A percentile compares a stretch with the other conserved stretches of the same genome.
Evolutionary conservation across 2,797 vertebrate species (phyloP).

Genomic region (Morus bassanus): DNA sequence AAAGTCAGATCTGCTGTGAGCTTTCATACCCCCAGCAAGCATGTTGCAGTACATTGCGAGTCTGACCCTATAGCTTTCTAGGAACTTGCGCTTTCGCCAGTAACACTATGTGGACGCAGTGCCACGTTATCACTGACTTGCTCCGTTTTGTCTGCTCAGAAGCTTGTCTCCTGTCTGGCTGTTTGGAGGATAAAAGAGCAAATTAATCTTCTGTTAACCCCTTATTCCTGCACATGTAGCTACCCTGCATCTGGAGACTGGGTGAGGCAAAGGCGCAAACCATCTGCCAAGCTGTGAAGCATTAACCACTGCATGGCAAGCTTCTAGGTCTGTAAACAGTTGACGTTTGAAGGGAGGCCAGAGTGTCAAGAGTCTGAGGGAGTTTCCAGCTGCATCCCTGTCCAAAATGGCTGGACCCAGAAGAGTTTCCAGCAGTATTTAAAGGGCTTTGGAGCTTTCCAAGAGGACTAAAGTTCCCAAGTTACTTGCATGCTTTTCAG

Average conservation of each 20-base stretch:
- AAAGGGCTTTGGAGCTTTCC: not conserved
- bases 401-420: not conserved
- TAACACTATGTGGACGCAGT: accelerated
- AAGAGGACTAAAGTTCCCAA: not conserved
- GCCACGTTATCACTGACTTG: accelerated
- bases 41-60: not conserved
- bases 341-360: not conserved
- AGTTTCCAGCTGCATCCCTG: not conserved
- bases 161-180: not conserved
- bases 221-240: not conserved
- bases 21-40: not conserved
- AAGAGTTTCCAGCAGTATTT: not conserved
- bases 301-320: not conserved
- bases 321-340: not conserved
- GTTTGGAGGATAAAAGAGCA: not conserved
- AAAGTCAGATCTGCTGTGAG: not conserved
- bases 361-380: not conserved
- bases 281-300: not conserved
- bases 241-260: not conserved
- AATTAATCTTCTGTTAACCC: not conserved
- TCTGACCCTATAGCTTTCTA: not conserved
- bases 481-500: not conserved
- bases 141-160: not conserved
- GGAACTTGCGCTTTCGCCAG: not conserved
- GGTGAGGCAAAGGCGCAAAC: not conserved